Conservation (phyloP, 2,888 invertebrate genomes). For the Pristionchus japonicus region DNA sequence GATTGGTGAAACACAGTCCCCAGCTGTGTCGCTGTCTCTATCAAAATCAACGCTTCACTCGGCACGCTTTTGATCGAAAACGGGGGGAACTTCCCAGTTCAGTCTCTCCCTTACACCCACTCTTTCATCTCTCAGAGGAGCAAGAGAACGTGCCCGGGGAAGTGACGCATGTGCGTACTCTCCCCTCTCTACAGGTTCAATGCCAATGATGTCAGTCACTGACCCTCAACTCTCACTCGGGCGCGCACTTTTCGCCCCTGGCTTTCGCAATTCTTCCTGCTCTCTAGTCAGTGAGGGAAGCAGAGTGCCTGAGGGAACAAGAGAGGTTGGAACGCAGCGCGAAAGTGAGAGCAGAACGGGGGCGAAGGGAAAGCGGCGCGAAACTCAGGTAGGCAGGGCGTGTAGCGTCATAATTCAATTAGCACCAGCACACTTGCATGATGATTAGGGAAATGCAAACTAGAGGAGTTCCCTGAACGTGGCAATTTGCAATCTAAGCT, state of each 20-base stretch:
- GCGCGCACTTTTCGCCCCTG: not conserved
- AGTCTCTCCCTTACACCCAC: not conserved
- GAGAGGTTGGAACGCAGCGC: not conserved
- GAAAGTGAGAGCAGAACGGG: slow-evolving; percentile 9
- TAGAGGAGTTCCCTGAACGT: not conserved
- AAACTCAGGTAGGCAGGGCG: not conserved
- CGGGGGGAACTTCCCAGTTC: not conserved
- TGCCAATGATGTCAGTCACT: slow-evolving; percentile 35
- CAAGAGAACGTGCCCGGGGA: not conserved
- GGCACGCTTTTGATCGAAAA: not conserved
- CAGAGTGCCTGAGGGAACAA: not conserved
- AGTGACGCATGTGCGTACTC: not conserved
- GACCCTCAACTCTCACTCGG: slow-evolving; percentile 4
- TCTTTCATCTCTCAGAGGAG: not conserved
- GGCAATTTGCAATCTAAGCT: not conserved
- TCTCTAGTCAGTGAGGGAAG: not conserved
- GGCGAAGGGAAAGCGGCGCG: not conserved
- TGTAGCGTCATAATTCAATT: slow-evolving; percentile 27
- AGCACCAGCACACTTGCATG: not conserved
- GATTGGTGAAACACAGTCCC: not conserved
- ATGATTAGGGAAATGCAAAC: not conserved
- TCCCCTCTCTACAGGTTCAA: not conserved
- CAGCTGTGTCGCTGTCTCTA: not conserved
- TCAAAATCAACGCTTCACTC: not conserved
- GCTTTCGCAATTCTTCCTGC: not conserved